A percentile compares a stretch with the other conserved stretches of the same genome.
These are phyloP conservation scores for Rhyacophila evoluta DNA, from an alignment of 2,888 invertebrate species.

Conservation along the genomic window DNA sequence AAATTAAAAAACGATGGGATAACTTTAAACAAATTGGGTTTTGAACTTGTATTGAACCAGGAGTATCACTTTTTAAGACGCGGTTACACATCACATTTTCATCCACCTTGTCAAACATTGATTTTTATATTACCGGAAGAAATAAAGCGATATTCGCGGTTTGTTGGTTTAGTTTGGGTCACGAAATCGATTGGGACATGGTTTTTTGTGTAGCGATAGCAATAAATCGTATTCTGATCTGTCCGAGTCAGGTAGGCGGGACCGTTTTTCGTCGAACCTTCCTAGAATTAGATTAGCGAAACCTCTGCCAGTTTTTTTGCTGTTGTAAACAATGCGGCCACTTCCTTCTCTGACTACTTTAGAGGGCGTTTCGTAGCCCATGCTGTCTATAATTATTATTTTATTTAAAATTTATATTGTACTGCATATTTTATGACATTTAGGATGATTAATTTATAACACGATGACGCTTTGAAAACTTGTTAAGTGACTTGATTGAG, in stretches of 20 bases:
- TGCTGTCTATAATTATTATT: background rate
- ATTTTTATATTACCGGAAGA: conserved; percentile 13
- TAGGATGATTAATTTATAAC: no score
- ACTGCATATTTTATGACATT: no score
- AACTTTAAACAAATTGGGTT: no score
- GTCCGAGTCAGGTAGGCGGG: conserved; percentile 10
- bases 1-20: no score
- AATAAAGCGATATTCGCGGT: conserved; percentile 10
- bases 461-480: no score
- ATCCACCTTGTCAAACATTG: background rate
- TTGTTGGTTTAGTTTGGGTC: conserved; percentile 4
- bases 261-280: background rate
- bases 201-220: background rate
- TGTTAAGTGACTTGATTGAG: no score
- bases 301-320: background rate
- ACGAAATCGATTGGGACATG: conserved; percentile 22
- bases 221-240: conserved; percentile 10
- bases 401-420: no score
- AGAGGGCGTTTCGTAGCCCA: background rate
- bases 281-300: conserved; percentile 22
- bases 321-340: conserved; percentile 24
- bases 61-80: no score
- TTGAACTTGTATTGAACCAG: no score
- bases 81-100: background rate
- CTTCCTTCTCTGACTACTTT: background rate